Conservation (phyloP, 2,113 vertebrate species). For the Mugil cephalus region DNA sequence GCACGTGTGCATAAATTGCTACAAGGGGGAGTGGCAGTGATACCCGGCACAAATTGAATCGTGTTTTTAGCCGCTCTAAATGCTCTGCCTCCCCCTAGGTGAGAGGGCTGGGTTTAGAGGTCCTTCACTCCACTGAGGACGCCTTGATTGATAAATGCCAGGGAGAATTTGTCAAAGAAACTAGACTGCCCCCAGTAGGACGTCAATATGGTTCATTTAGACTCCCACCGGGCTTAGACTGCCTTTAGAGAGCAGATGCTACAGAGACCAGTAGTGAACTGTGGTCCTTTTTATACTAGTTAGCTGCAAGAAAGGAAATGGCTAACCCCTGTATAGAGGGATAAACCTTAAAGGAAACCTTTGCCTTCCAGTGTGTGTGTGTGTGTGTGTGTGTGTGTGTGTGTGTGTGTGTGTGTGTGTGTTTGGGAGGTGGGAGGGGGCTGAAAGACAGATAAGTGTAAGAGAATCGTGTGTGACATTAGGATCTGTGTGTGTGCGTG, state of each 20-base stretch:
- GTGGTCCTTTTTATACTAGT: slow-evolving; percentile 5
- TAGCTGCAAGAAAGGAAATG: slow-evolving; percentile 52
- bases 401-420: slow-evolving; percentile 24
- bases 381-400: slow-evolving; percentile 16
- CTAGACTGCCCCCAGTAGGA: slow-evolving; percentile 92
- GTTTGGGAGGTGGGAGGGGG: not conserved
- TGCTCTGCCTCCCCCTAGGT: slow-evolving; percentile 82
- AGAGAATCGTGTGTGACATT: slow-evolving; percentile 8
- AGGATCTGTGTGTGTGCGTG: slow-evolving; percentile 24
- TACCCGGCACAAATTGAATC: slow-evolving; percentile 94
- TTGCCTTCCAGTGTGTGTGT: not conserved
- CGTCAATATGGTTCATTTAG: slow-evolving; percentile 95
- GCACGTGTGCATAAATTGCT: slow-evolving; percentile 95
- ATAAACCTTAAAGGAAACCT: slow-evolving; percentile 49
- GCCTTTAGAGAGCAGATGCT: slow-evolving; percentile 89
- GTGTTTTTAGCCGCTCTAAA: slow-evolving; percentile 62
- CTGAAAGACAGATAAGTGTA: slow-evolving; percentile 14
- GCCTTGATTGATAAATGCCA: slow-evolving; percentile 95
- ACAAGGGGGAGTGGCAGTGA: slow-evolving; percentile 87
- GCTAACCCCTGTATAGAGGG: slow-evolving; percentile 50
- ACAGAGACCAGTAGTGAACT: slow-evolving; percentile 82
- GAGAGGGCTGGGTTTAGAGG: slow-evolving; percentile 88
- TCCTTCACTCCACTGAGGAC: slow-evolving; percentile 84
- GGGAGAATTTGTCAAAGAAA: slow-evolving; percentile 96
- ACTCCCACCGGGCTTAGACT: slow-evolving; percentile 87